Conservation (phyloP, 2,113 vertebrate genomes). For the Mellivora capensis region DNA sequence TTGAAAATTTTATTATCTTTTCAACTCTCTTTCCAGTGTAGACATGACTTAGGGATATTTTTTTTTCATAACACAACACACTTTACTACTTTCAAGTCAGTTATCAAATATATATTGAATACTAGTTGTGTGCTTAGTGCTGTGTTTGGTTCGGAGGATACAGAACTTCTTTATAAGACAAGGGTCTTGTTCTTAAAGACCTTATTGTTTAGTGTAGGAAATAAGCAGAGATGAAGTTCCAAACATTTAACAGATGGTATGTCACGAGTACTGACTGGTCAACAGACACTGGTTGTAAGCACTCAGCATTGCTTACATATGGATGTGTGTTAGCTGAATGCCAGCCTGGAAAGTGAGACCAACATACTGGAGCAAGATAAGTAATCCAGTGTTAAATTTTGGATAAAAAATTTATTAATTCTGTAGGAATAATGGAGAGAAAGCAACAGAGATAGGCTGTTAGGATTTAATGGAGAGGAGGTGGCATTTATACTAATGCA, state of each 20-base stretch:
- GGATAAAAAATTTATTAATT: background rate
- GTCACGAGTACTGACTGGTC: background rate
- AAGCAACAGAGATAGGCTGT: background rate
- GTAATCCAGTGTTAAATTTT: background rate
- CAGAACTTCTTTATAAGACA: conserved; percentile 33
- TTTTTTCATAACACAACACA: background rate
- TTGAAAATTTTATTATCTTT: conserved; percentile 55
- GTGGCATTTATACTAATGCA: background rate
- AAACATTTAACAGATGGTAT: conserved; percentile 6
- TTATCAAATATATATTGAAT: background rate
- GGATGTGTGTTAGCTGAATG: background rate
- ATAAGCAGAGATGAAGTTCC: conserved; percentile 43
- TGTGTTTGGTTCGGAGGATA: background rate
- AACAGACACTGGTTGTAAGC: background rate
- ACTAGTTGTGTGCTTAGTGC: background rate
- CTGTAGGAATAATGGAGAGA: background rate
- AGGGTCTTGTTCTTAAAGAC: background rate
- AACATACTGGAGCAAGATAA: background rate
- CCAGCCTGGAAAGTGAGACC: background rate
- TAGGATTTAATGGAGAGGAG: background rate
- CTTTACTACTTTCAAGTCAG: background rate
- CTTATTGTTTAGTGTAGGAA: conserved; percentile 31
- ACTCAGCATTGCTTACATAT: background rate
- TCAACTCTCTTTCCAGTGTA: conserved; percentile 26
- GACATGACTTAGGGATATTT: background rate